Base-by-base conservation (phyloP, 2,888 invertebrate genomes). In the Conchocele bisecta region DNA sequence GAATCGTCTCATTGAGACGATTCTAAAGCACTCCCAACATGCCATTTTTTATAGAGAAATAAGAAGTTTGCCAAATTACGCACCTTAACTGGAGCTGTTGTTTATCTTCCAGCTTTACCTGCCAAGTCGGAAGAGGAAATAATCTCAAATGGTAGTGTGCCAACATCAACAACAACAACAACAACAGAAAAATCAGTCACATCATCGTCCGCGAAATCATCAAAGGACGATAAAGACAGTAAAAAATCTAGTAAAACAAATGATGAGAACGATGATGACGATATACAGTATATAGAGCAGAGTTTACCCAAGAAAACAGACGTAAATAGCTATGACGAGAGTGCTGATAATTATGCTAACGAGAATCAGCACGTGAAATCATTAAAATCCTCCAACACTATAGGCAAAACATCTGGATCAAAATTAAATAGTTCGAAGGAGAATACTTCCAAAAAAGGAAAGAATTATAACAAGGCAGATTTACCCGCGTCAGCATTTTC, bases 71-170 rank as follows among this genome's bases (percentile, higher is more conserved):
- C n/a, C n/a, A n/a, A n/a, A n/a, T n/a, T n/a, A n/a, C n/a, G n/a
- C n/a, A n/a, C n/a, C n/a, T n/a, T n/a, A n/a, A n/a, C n/a, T n/a
- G n/a, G n/a, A n/a, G n/a, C n/a, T n/a, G n/a, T n/a, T n/a, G 5
- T 46, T 46, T 64, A 42, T 54, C 17, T 81, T 75, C 31, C 87
- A 90, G 89, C 90, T 79, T 87, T 90, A 84, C 85, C 89, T 57
- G 83, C 88, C 71, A 89, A 89, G 76, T 79, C 89, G 74, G 87
- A 88, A 68, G 91, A 91, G 87, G 91, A 91, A 82, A 86, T 88
- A 87, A 89, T 90, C 87, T 89, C 90, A 83, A 90, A 91, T 83
- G 90, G 90, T 50, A 71, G 22, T 54, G 83, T 86, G 44, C 82
- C 87, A 75, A 56, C 59, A 59, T 35, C 60, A 44, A 26, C 67